A percentile compares a stretch with the other conserved stretches of the same genome.
These are phyloP conservation scores for Felis chaus DNA, from an alignment of 2,113 vertebrate genomes.

Conservation along the genomic window DNA sequence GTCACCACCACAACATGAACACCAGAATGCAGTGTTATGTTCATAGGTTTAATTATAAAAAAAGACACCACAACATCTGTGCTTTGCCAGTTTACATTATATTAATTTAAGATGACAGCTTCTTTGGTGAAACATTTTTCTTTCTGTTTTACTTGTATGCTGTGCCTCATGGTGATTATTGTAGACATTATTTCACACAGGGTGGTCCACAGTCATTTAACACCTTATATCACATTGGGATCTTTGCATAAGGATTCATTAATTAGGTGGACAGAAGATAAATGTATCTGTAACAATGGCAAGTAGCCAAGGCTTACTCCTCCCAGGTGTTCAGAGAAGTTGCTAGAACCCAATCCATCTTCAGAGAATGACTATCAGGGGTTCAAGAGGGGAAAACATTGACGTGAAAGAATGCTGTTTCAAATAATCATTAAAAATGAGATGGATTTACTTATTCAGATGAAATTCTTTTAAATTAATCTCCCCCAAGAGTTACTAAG, in stretches of 20 bases:
- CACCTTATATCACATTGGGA: conserved; percentile 46
- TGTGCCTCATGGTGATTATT: background rate
- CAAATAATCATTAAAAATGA: conserved; percentile 44
- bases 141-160: background rate
- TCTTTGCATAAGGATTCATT: conserved; percentile 73
- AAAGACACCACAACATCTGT: background rate
- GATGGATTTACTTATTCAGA: background rate
- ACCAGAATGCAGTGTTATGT: background rate
- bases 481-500: background rate
- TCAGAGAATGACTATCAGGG: conserved; percentile 34
- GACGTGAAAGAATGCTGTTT: background rate
- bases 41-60: conserved; percentile 43
- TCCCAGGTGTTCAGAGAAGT: conserved; percentile 67
- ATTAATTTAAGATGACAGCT: conserved; percentile 37
- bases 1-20: background rate
- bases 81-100: background rate
- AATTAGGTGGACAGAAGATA: conserved; percentile 71
- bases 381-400: background rate
- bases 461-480: conserved; percentile 44
- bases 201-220: conserved; percentile 65
- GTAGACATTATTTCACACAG: background rate
- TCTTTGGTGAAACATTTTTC: background rate
- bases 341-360: conserved; percentile 63
- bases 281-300: conserved; percentile 57
- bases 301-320: conserved; percentile 47